Evolutionary conservation across 2,888 invertebrate species (phyloP).

Genomic region (Flexamia atlantica): DNA sequence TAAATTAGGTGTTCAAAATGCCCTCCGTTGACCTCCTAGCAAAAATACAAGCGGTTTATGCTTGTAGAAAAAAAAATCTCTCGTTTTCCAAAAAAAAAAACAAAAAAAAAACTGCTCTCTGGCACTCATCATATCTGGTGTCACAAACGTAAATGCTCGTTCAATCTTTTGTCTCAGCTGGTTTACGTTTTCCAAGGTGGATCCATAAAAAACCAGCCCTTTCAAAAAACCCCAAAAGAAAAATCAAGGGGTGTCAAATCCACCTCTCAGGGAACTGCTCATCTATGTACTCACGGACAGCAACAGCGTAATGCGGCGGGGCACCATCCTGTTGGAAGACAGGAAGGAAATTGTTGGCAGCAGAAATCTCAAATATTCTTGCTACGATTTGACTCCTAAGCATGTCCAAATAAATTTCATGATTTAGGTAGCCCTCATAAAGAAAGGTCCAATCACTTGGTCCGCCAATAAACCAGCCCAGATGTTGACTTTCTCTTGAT

Average conservation of each 20-base stretch:
- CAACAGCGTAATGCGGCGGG: conserved; percentile 2
- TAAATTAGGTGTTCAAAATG: conserved; percentile 23
- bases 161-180: no score
- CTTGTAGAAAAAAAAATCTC: no score
- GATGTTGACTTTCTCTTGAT: conserved; percentile 24
- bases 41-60: no score
- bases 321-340: conserved; percentile 33
- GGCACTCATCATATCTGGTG: conserved; percentile 1
- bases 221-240: background rate
- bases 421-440: conserved; percentile 19
- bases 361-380: conserved; percentile 16
- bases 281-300: conserved; percentile 34
- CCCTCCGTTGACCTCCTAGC: background rate
- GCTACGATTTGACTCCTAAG: background rate
- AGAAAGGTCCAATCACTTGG: conserved; percentile 32
- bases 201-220: no score
- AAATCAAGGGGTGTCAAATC: conserved; percentile 7
- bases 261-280: background rate
- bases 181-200: no score
- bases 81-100: no score
- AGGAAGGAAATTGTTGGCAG: background rate
- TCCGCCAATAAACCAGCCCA: conserved; percentile 31
- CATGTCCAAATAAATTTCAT: conserved; percentile 6
- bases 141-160: background rate
- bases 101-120: no score